These are phyloP conservation scores for Tetropium fuscum DNA, from an alignment of 2,888 invertebrate genomes.

Conservation along the genomic window DNA sequence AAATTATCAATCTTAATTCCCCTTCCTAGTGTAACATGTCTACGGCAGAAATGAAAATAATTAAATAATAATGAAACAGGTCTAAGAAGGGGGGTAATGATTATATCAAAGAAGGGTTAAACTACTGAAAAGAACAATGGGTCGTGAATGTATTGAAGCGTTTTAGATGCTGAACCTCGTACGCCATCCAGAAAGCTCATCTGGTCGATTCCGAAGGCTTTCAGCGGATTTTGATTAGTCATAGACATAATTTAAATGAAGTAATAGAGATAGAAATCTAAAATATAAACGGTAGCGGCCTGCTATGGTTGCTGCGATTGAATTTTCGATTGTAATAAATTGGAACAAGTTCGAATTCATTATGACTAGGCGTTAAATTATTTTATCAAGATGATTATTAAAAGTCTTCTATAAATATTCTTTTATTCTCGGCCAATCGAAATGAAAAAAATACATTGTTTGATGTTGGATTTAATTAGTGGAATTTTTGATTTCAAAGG, in stretches of 20 bases:
- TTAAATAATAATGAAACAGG: conserved; percentile 68
- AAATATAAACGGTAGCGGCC: conserved; percentile 65
- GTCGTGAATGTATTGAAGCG: conserved; percentile 36
- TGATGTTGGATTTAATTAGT: conserved; percentile 14
- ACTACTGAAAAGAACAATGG: conserved; percentile 52
- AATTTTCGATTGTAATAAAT: conserved; percentile 66
- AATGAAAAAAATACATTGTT: not conserved
- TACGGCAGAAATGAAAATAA: conserved; percentile 68
- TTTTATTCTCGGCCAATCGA: conserved; percentile 20
- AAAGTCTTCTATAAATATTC: conserved; percentile 19
- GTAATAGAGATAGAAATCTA: conserved; percentile 66
- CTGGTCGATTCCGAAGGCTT: conserved; percentile 58
- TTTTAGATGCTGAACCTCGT: conserved; percentile 8
- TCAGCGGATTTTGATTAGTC: conserved; percentile 67
- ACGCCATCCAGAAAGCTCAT: conserved; percentile 15
- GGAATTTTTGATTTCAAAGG: conserved; percentile 19
- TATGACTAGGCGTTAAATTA: conserved; percentile 62
- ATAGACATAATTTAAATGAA: conserved; percentile 67
- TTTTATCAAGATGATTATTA: conserved; percentile 50
- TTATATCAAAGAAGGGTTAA: conserved; percentile 67
- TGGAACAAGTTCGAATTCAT: conserved; percentile 59
- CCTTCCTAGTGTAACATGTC: conserved; percentile 59
- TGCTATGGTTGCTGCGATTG: conserved; percentile 59
- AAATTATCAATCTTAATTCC: conserved; percentile 53
- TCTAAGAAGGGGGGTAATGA: conserved; percentile 65